Evolutionary conservation across 2,888 invertebrate species (phyloP), one percentile per base, ranked within the genome.

Genomic region (Leucoma salicis): DNA sequence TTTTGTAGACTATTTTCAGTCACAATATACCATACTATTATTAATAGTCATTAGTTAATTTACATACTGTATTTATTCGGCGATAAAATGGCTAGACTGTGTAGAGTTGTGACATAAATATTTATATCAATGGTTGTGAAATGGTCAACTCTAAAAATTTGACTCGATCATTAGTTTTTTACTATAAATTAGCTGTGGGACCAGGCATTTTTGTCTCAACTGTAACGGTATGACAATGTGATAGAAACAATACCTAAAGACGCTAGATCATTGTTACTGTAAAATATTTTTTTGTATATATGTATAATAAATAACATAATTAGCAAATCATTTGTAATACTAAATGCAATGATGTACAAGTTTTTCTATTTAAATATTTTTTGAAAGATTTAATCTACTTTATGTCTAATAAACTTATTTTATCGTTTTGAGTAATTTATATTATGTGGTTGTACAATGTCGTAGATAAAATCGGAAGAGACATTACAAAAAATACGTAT

Each of bases 311-410:
- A 74, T 80, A 82, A 84, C 75, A 72, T 61, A 77, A 69, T 84
- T 85, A 84, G 79, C 82, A 61, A 86, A 75, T 74, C 79, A 82
- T 81, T 64, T 68, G 73, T 83, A 84, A 84, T 82, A 80, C 78
- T 87, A 88, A 83, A 85, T 79, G 80, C 86, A 89, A 87, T 85
- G 85, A 86, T 89, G 87, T 88, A 88, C 86, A 89, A 86, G 83
- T 73, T 31, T 78, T 74, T 82, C 78, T 85, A 82, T 88, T 86
- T 85, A 87, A 85, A 78, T 82, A 78, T 82, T 84, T 78, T 85
- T 82, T 80, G 69, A 85, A 86, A 86, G 87, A 87, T 88, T 85
- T 86, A 88, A 87, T 87, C 84, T 86, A 85, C 82, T 74, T 76
- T 87, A 85, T 86, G 84, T 82, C 85, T 83, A 85, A 85, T 86